A percentile compares a stretch with the other conserved stretches of the same genome.
Conservation (phyloP, 2,797 vertebrate species). For the Pseudochirops cupreus region DNA sequence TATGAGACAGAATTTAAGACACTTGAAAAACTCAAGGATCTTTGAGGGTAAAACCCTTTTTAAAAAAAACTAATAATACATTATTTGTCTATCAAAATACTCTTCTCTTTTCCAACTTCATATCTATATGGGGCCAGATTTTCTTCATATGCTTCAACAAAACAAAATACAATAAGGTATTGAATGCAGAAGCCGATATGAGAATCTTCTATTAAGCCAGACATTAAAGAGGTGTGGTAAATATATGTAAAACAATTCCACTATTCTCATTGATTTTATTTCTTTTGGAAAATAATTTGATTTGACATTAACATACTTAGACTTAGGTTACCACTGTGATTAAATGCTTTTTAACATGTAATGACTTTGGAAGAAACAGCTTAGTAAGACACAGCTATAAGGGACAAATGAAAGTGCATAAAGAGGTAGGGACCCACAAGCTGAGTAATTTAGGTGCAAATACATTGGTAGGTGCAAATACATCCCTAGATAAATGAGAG, state of each 20-base stretch:
- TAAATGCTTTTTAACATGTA: not conserved
- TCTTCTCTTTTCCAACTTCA: not conserved
- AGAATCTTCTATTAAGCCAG: not conserved
- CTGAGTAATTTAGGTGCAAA: not conserved
- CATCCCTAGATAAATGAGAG: not conserved
- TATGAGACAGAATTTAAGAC: not conserved
- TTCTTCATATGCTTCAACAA: not conserved
- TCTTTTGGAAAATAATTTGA: not conserved
- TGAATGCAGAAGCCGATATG: not conserved
- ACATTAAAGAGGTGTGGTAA: not conserved
- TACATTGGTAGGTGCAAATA: not conserved
- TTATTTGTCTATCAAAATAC: not conserved
- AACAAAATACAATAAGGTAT: not conserved
- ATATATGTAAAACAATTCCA: not conserved
- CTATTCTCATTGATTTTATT: not conserved
- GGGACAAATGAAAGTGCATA: not conserved
- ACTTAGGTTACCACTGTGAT: not conserved
- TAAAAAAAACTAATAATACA: not conserved
- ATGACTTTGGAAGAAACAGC: not conserved
- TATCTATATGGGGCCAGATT: not conserved
- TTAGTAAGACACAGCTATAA: not conserved
- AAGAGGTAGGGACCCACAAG: not conserved
- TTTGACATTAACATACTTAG: not conserved
- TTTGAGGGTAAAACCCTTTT: not conserved
- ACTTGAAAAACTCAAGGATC: not conserved